Base-by-base conservation (phyloP, 2,113 vertebrate species). In the Salvelinus alpinus region DNA sequence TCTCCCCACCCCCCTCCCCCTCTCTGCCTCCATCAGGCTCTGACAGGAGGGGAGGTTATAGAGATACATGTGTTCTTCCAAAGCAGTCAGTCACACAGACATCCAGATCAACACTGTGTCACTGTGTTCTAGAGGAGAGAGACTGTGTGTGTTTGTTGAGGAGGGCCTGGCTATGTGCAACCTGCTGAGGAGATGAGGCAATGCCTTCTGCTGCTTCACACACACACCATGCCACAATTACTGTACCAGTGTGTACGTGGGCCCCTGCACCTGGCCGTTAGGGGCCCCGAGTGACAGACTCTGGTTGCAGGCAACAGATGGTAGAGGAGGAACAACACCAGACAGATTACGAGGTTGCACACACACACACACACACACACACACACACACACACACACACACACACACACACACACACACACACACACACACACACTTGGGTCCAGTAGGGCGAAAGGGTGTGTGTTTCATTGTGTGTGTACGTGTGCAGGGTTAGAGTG, bases 271-370 rank as follows among this genome's bases (percentile, higher is more conserved):
- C 86, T 89, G 89, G 81, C 70, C 65, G 68, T 60, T 54, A 64
- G 70, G 80, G 78, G 75, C 64, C 78, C 74, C 57, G 66, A 31
- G 62, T 20, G 62, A 8, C 62, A 76, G 76, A 83, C 83, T 85
- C 74, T 66, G 80, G 88, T 84, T 87, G 81, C 82, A 80, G 72
- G 60, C 78, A 84, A 89, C 92, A 94, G 91, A 94, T 93, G 93
- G 92, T 54, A 70, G 67, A 78, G 72, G 2, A 79, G 38, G 74
- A 31, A 71, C 77, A 79, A 67, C 78, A 89, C 85, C 85, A 78
- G 81, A 70, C 80, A 18, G 62, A 82, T 84, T 83, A 82, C 7
- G 48, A 20, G 38, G 38, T 44, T 11, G 25, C 54, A 83, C 77
- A 69, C 77, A 80, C 80, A 81, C 75, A 78, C 74, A 66, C 82